Base-by-base conservation (phyloP, 2,888 invertebrate species). In the Microctonus aethiopoides region DNA sequence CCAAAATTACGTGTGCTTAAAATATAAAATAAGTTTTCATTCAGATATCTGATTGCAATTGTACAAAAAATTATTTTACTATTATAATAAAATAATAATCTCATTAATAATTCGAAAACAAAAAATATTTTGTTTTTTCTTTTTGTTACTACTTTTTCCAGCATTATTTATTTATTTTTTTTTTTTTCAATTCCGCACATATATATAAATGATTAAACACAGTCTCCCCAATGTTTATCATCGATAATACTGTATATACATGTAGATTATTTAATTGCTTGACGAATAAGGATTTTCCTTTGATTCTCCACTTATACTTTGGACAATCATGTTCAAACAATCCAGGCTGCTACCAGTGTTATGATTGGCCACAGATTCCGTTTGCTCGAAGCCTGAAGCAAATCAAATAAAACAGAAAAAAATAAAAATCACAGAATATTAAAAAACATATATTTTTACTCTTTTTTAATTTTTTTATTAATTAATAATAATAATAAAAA, bases 311-410 rank as follows among this genome's bases (percentile, higher is more conserved):
- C 90, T 89, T 71, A 93, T 89, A 68, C 92, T 92, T 84, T 93
- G 92, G 0, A 93, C 93, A 74, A 93, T 93, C 79, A 92, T 89
- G 54, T 91, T 89, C 16, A 93, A 87, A 39, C 92, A 89, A 70
- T 93, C 92, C 52, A 93, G 84, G 76, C 92, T 92, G 81, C 89
- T 89, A 3, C 89, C 88, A 0, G 87, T 88, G 64, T 87, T 88
- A 63, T 83, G 83, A 3, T 77, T 68, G 29, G 78, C 62, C n/a
- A 77, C 66, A 41, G 76, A 61, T 67, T 82, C 84, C 57, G 78
- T 59, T 59, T 81, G 80, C 62, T 83, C 83, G 74, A 82, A 84
- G 52, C 83, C 84, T 84, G 79, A 20, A 79, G 81, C 75, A 78
- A 26, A 67, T 29, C 5, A 68, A 70, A 70, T 20, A 41, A 29